Base-by-base conservation (phyloP, 1,140 invertebrate genomes). In the Pseudobourletiella spinata region DNA sequence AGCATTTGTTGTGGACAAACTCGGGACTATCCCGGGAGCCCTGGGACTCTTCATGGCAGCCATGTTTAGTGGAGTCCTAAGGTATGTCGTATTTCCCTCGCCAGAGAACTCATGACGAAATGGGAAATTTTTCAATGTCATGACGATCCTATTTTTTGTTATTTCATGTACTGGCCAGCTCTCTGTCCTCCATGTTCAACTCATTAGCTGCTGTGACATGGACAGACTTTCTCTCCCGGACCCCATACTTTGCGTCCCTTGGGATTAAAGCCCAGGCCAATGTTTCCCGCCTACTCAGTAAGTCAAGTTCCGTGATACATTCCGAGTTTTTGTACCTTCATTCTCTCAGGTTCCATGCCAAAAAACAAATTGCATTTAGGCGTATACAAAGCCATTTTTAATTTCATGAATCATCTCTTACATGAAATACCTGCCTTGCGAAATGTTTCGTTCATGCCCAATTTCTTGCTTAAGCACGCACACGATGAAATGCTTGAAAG, bases 131-230 rank as follows among this genome's bases (percentile, higher is more conserved):
- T 68, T 70, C 28, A 60, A 39, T n/a, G 11, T n/a, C 35, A n/a
- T n/a, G n/a, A 39, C 35, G n/a, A 39, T 11, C 11, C n/a, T 39
- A 39, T n/a, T n/a, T 39, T 39, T n/a, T 11, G n/a, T 11, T n/a
- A n/a, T n/a, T n/a, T n/a, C n/a, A n/a, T n/a, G n/a, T n/a, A n/a
- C n/a, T n/a, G n/a, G n/a, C n/a, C 50, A 64, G 55, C 46, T 55
- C 64, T 0, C 22, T 65, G 3, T 60, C 57, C 26, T 91, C 89
- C 0, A 90, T 87, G 72, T 76, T 93, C 1, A 93, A 92, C 71
- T 90, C 89, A 0, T 70, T 92, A 46, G 84, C 89, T 0, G 91
- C 90, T 0, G 88, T 93, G 1, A 86, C 86, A 8, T 93, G 89
- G 83, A 89, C 93, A 72, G 91, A 93, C 72, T 91, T 92, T 69